Evolutionary conservation across 1,140 invertebrate species (phyloP).

Genomic region (Halesus radiatus): DNA sequence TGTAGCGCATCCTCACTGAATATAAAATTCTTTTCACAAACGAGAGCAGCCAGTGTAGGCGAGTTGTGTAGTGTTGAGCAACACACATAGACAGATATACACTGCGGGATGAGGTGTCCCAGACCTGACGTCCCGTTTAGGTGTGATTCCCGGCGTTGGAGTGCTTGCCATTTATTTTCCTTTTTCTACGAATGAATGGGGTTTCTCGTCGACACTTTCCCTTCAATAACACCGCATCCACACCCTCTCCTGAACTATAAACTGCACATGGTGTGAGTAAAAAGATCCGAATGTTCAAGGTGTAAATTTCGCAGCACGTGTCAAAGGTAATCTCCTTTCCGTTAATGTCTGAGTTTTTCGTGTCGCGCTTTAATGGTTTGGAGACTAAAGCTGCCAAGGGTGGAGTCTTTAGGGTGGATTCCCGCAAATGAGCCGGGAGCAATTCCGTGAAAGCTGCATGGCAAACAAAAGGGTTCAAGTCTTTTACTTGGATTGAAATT

Average conservation of each 20-base stretch:
- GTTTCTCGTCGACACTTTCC: constrained; percentile 41
- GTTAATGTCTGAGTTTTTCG: neutral
- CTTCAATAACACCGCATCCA: constrained; percentile 4
- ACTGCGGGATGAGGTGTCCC: neutral
- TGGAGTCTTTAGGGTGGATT: constrained; percentile 17
- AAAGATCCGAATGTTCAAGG: neutral
- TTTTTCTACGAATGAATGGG: constrained; percentile 41
- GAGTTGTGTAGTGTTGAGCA: no score
- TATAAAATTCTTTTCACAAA: no score
- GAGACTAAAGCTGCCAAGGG: constrained; percentile 14
- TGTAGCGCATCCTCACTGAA: no score
- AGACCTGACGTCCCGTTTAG: neutral
- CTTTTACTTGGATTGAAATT: constrained; percentile 30
- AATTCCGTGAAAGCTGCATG: constrained; percentile 36
- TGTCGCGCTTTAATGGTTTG: neutral
- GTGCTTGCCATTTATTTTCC: constrained; percentile 50
- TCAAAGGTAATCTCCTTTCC: neutral
- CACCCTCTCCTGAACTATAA: neutral
- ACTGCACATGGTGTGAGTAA: neutral
- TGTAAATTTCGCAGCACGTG: no score
- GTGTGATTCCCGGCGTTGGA: constrained; percentile 28
- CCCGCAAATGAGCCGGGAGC: constrained; percentile 29
- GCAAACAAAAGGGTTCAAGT: constrained; percentile 38
- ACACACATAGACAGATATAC: no score
- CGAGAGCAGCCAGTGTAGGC: no score